A percentile compares a stretch with the other conserved stretches of the same genome.
phyloP scores from a whole-genome alignment of 2,797 vertebrate species.

The Tympanoctomys barrerae region DNA sequence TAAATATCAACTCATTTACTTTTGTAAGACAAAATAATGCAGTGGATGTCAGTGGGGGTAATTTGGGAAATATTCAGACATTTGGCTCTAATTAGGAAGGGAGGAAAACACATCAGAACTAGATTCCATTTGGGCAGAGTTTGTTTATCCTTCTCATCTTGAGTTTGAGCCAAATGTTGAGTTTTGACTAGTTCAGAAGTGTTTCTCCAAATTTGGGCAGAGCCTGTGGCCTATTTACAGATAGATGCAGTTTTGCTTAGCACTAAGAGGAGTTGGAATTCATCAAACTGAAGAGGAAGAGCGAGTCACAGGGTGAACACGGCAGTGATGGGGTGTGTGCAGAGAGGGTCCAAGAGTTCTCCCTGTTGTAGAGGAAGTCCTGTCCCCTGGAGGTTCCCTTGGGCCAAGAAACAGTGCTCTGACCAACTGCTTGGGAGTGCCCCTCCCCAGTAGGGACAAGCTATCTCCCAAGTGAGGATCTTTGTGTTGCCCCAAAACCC shows the following conservation, averaged over 20 bases:
- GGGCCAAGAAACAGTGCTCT: neutral
- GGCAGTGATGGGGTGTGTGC: neutral
- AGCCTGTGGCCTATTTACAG: conserved; percentile 59
- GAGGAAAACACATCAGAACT: conserved; percentile 67
- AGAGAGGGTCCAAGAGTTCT: neutral
- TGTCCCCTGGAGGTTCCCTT: neutral
- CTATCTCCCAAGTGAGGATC: neutral
- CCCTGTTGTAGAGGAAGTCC: neutral
- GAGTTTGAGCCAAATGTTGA: conserved; percentile 64
- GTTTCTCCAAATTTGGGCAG: conserved; percentile 73
- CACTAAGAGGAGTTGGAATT: neutral
- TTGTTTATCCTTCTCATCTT: conserved; percentile 76
- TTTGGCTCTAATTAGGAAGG: conserved; percentile 76
- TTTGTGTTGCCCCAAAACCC: neutral
- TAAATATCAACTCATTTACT: conserved; percentile 21
- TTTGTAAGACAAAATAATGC: conserved; percentile 51
- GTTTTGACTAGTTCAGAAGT: conserved; percentile 68
- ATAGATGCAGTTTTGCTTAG: neutral
- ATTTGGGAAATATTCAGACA: conserved; percentile 65
- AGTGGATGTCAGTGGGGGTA: conserved; percentile 57
- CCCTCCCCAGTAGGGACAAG: neutral
- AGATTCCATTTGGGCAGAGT: conserved; percentile 57
- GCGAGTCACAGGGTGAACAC: neutral
- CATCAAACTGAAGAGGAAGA: neutral
- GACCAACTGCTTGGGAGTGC: neutral